These are phyloP conservation scores for Cavia aperea DNA, from an alignment of 2,113 vertebrate species.

Conservation along the genomic window DNA sequence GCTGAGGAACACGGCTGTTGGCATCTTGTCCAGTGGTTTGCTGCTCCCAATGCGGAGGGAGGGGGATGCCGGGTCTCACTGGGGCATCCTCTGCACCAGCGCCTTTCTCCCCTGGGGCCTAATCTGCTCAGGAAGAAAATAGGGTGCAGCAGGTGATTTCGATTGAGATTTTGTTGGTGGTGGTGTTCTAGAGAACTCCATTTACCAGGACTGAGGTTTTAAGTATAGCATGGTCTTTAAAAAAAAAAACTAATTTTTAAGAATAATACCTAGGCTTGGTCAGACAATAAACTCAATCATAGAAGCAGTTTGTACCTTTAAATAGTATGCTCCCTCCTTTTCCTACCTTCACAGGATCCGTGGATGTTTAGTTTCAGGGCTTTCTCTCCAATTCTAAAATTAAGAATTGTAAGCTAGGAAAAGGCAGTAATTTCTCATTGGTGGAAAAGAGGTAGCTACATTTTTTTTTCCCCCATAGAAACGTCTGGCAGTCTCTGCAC, in stretches of 20 bases:
- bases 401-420: slow-evolving; percentile 64
- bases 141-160: slow-evolving; percentile 36
- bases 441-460: slow-evolving; percentile 58
- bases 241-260: slow-evolving; percentile 64
- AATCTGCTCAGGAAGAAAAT: slow-evolving; percentile 19
- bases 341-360: slow-evolving; percentile 51
- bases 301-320: slow-evolving; percentile 17
- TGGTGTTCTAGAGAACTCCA: slow-evolving; percentile 29
- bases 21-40: slow-evolving; percentile 35
- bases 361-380: slow-evolving; percentile 50
- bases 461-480: slow-evolving; percentile 46
- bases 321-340: neutral
- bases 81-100: slow-evolving; percentile 50
- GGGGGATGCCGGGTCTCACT: neutral
- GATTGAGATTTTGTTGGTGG: neutral
- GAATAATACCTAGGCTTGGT: slow-evolving; percentile 54
- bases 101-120: neutral
- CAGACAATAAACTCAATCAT: slow-evolving; percentile 43
- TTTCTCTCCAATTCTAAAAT: slow-evolving; percentile 67
- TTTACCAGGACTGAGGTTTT: neutral
- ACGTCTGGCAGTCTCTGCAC: slow-evolving; percentile 43
- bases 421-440: slow-evolving; percentile 61
- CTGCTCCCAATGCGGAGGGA: no score
- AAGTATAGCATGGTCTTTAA: slow-evolving; percentile 36
- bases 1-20: slow-evolving; percentile 9